phyloP scores from a whole-genome alignment of 1,140 invertebrate species.

The Zaprionus capensis region DNA sequence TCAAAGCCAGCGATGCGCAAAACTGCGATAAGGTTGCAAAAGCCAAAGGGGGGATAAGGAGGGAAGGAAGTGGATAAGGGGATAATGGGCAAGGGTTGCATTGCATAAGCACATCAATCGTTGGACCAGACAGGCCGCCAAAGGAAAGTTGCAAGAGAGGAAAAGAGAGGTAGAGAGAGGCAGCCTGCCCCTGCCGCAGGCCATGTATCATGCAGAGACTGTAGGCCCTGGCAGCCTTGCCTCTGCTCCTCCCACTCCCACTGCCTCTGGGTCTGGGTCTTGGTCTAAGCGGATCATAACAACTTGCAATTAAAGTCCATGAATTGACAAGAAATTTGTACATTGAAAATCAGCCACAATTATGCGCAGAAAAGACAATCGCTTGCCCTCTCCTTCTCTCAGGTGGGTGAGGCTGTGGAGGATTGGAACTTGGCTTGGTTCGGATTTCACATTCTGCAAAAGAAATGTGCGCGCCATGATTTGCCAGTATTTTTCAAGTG shows the following conservation, averaged over 20 bases:
- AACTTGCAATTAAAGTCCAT: slow-evolving; percentile 72
- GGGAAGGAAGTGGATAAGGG: slow-evolving; percentile 28
- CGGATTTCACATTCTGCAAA: slow-evolving; percentile 48
- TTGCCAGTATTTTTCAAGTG: slow-evolving; percentile 51
- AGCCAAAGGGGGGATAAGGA: slow-evolving; percentile 25
- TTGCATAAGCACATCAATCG: slow-evolving; percentile 79
- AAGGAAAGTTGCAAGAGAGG: slow-evolving; percentile 22
- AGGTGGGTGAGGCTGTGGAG: slow-evolving; percentile 59
- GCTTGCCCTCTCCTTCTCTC: neutral
- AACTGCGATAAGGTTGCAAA: slow-evolving; percentile 47
- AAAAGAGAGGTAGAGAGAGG: slow-evolving; percentile 1
- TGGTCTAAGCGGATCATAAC: slow-evolving; percentile 44
- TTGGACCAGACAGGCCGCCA: slow-evolving; percentile 62
- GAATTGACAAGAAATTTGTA: slow-evolving; percentile 76
- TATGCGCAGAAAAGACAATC: slow-evolving; percentile 49
- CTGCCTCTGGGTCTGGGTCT: slow-evolving; percentile 19
- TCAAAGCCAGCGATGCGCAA: slow-evolving; percentile 52
- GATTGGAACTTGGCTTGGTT: slow-evolving; percentile 29
- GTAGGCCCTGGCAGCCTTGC: slow-evolving; percentile 23
- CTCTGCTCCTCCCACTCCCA: neutral
- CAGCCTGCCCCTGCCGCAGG: slow-evolving; percentile 55
- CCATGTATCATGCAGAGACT: slow-evolving; percentile 68
- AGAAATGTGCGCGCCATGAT: slow-evolving; percentile 63
- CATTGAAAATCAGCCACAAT: slow-evolving; percentile 49
- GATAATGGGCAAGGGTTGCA: slow-evolving; percentile 56